Conservation (phyloP, 2,113 vertebrate species). For the Ageneiosus marmoratus region DNA sequence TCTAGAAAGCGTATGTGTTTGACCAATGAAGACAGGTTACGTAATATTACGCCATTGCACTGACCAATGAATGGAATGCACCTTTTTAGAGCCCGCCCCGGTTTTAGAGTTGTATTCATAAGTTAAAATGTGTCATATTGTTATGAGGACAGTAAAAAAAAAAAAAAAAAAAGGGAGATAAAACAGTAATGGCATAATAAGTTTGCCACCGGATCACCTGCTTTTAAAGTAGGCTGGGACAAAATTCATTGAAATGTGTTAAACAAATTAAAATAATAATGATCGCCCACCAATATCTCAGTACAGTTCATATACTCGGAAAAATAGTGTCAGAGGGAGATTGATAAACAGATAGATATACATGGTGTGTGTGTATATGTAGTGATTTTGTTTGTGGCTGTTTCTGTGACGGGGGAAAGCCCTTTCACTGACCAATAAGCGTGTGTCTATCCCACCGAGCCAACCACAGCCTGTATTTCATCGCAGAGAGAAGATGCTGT, state of each 20-base stretch:
- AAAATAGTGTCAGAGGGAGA: no score
- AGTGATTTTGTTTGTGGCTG: no score
- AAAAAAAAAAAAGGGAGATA: no score
- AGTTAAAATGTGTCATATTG: background rate
- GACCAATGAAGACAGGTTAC: constrained; percentile 61
- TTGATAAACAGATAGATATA: no score
- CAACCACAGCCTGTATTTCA: background rate
- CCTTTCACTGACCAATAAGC: constrained; percentile 57
- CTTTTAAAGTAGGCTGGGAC: background rate
- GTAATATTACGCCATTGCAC: constrained; percentile 67
- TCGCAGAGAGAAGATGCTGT: background rate
- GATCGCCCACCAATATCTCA: background rate
- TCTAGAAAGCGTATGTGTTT: background rate
- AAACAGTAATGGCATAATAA: background rate
- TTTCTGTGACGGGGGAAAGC: background rate
- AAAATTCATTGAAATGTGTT: no score
- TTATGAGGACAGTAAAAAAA: background rate
- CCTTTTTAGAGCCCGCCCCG: background rate
- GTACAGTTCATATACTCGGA: no score
- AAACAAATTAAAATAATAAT: background rate
- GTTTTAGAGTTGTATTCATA: background rate
- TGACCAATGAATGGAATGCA: constrained; percentile 50
- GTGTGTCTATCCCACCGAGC: background rate
- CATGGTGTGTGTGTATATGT: background rate
- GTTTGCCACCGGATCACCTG: background rate